These are phyloP conservation scores for Cephus rjabovi DNA, from an alignment of 2,888 invertebrate genomes.

Conservation along the genomic window DNA sequence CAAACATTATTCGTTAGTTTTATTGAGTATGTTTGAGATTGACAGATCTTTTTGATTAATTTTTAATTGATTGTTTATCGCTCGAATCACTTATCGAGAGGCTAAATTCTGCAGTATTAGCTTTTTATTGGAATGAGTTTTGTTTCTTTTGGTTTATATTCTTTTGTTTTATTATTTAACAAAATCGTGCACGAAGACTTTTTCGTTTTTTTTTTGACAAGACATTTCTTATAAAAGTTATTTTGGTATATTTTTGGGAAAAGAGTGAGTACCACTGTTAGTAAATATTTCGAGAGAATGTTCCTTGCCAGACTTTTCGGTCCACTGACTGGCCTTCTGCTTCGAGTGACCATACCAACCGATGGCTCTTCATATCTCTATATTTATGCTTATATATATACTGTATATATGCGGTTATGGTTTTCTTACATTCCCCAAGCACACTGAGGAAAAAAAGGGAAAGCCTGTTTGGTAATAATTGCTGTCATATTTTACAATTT, in stretches of 20 bases:
- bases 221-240: not conserved
- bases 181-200: too few species aligned
- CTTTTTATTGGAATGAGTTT: not conserved
- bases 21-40: not conserved
- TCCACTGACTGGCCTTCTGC: conserved; percentile 8
- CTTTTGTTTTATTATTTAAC: not conserved
- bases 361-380: not conserved
- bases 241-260: not conserved
- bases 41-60: not conserved
- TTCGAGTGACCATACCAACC: conserved; percentile 2
- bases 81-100: not conserved
- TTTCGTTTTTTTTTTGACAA: too few species aligned
- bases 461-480: too few species aligned
- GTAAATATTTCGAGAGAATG: conserved; percentile 3
- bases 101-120: not conserved
- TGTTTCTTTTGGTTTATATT: not conserved
- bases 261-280: conserved; percentile 6
- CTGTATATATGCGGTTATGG: not conserved
- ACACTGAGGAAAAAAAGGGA: not conserved
- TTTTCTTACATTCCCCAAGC: not conserved
- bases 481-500: too few species aligned
- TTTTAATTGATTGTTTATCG: not conserved
- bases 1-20: too few species aligned
- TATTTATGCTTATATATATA: not conserved
- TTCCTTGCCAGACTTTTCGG: conserved; percentile 5